Conservation (phyloP, 1,140 invertebrate genomes). For the Aphelinus atriplicis region DNA sequence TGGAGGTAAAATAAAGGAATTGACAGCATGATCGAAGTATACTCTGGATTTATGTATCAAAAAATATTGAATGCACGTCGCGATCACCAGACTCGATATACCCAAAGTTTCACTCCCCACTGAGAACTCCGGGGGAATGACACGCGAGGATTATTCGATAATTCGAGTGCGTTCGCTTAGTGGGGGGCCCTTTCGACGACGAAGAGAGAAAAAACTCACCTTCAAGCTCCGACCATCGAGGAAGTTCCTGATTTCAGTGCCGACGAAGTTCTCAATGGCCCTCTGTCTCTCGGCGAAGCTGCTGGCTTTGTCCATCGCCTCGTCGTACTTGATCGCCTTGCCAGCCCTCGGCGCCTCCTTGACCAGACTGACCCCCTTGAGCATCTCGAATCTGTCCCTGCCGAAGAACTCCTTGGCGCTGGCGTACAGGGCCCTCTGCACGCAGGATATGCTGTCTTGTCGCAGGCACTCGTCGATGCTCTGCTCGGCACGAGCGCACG, state of each 20-base stretch:
- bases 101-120: no score
- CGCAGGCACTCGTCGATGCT: slow-evolving; percentile 68
- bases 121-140: no score
- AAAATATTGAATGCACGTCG: no score
- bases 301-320: slow-evolving; percentile 63
- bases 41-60: no score
- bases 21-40: no score
- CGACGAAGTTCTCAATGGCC: slow-evolving; percentile 70
- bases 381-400: slow-evolving; percentile 68
- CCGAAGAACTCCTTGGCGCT: slow-evolving; percentile 71
- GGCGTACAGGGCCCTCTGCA: slow-evolving; percentile 70
- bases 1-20: no score
- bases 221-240: slow-evolving; percentile 68
- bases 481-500: slow-evolving; percentile 43
- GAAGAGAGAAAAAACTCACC: slow-evolving; percentile 46
- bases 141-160: no score
- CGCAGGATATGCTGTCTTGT: slow-evolving; percentile 74
- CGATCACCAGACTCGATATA: no score
- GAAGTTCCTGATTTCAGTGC: slow-evolving; percentile 68
- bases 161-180: no score
- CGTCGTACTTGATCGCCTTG: slow-evolving; percentile 60
- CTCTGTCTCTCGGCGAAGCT: slow-evolving; percentile 68
- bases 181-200: no score
- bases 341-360: slow-evolving; percentile 61
- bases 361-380: slow-evolving; percentile 69